Evolutionary conservation across 1,140 invertebrate genomes (phyloP), one percentile per base, ranked within the genome.

Genomic region (Gonioctena quinquepunctata): DNA sequence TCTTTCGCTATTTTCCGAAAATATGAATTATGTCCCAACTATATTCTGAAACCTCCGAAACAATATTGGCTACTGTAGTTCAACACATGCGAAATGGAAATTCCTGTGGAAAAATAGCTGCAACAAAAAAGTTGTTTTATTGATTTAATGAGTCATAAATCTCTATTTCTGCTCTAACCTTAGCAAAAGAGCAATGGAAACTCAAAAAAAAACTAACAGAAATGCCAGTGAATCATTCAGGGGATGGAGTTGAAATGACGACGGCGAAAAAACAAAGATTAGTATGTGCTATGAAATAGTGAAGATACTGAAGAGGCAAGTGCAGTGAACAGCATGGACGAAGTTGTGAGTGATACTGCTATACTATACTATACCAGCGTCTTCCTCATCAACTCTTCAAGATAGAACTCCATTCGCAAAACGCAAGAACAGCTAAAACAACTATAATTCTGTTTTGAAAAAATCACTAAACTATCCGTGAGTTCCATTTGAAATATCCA

Each of bases 311-410:
- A 60, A 26, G 8, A 57, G 19, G 64, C 59, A 22, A 57, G 42
- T 23, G 42, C 42, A 56, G 21, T 48, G 42, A 66, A 66, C 64
- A 66, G 50, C 64, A 66, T 48, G 42, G 42, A 66, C 64, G 49
- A 66, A 25, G 42, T 66, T n/a, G n/a, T n/a, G n/a, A n/a, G n/a
- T n/a, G n/a, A n/a, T n/a, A n/a, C n/a, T n/a, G n/a, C n/a, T n/a
- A n/a, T n/a, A n/a, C n/a, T n/a, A n/a, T n/a, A n/a, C n/a, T n/a
- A n/a, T n/a, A n/a, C n/a, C 64, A 66, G 16, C 19, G 11, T 66
- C 64, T 64, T 22, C 18, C 25, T 57, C 64, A 56, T 57, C 64
- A 48, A 66, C 64, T 66, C 6, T 56, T 63, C 61, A 16, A 11
- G 13, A 42, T 49, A 42, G 11, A 42, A n/a, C n/a, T 42, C n/a